Conservation (phyloP, 2,888 invertebrate genomes). For the Drosophila gaucha region DNA sequence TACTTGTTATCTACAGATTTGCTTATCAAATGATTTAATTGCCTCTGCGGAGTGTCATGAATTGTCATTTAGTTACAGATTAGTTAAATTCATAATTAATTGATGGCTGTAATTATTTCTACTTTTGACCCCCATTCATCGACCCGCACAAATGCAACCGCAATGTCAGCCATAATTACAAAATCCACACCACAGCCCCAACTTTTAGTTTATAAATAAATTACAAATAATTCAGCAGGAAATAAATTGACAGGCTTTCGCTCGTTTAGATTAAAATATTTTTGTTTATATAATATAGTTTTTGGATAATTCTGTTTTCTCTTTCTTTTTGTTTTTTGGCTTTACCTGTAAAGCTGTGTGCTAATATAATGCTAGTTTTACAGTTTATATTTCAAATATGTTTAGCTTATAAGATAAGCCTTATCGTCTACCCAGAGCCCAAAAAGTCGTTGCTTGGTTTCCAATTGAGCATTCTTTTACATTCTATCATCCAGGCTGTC, state of each 20-base stretch:
- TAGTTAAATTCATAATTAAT: slow-evolving; percentile 14
- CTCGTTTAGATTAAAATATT: slow-evolving; percentile 12
- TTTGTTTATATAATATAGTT: slow-evolving; percentile 29
- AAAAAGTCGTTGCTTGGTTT: slow-evolving; percentile 49
- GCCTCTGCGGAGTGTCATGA: background rate
- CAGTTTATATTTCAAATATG: slow-evolving; percentile 9
- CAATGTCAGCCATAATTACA: slow-evolving; percentile 21
- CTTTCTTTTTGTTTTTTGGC: slow-evolving; percentile 48
- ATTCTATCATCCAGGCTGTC: slow-evolving; percentile 83
- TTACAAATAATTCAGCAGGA: slow-evolving; percentile 3
- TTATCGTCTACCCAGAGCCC: slow-evolving; percentile 43
- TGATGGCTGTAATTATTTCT: slow-evolving; percentile 17
- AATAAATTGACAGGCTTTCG: slow-evolving; percentile 1
- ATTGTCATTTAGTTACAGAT: slow-evolving; percentile 29
- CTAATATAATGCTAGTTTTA: slow-evolving; percentile 27
- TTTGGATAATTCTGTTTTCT: slow-evolving; percentile 53
- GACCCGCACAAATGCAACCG: background rate
- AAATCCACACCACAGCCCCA: background rate
- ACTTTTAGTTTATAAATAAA: slow-evolving; percentile 16
- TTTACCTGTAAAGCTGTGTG: slow-evolving; percentile 58
- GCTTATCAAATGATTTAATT: slow-evolving; percentile 5
- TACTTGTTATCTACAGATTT: background rate
- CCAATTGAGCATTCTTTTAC: slow-evolving; percentile 41
- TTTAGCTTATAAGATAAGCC: slow-evolving; percentile 19
- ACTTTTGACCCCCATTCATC: background rate